Conservation (phyloP, 1,140 invertebrate genomes). For the Telenomus remus region DNA sequence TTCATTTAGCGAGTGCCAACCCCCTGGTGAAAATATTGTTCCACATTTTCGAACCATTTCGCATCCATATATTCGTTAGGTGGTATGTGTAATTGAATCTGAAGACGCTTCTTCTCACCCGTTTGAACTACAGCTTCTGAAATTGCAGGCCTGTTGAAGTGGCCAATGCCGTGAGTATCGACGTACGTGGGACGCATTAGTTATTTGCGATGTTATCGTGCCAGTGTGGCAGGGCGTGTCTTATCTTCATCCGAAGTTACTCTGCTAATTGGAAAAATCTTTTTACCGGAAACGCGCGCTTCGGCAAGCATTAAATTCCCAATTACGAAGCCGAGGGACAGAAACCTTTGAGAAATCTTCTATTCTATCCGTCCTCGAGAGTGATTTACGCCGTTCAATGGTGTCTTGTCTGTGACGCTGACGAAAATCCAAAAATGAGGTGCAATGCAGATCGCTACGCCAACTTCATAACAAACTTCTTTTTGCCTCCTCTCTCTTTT, state of each 20-base stretch:
- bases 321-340: slow-evolving; percentile 58
- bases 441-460: neutral
- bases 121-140: slow-evolving; percentile 26
- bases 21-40: neutral
- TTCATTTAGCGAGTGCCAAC: neutral
- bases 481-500: too few species aligned
- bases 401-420: slow-evolving; percentile 39
- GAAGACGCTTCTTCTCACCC: neutral
- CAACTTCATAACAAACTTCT: too few species aligned
- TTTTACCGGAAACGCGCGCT: slow-evolving; percentile 57
- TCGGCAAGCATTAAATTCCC: slow-evolving; percentile 63
- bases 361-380: slow-evolving; percentile 43
- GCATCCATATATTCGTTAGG: neutral
- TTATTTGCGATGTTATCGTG: slow-evolving; percentile 67
- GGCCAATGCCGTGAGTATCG: slow-evolving; percentile 46
- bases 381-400: slow-evolving; percentile 54
- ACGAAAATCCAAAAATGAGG: slow-evolving; percentile 45
- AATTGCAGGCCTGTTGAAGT: slow-evolving; percentile 47
- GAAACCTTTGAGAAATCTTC: slow-evolving; percentile 49
- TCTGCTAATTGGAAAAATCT: slow-evolving; percentile 70
- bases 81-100: slow-evolving; percentile 1
- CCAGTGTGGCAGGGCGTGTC: slow-evolving; percentile 63
- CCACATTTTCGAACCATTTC: neutral
- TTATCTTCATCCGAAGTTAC: slow-evolving; percentile 66
- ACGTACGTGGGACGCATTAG: slow-evolving; percentile 61